phyloP scores from a whole-genome alignment of 64 coral and sea anemone genomes.

The Anthopleura sola region DNA sequence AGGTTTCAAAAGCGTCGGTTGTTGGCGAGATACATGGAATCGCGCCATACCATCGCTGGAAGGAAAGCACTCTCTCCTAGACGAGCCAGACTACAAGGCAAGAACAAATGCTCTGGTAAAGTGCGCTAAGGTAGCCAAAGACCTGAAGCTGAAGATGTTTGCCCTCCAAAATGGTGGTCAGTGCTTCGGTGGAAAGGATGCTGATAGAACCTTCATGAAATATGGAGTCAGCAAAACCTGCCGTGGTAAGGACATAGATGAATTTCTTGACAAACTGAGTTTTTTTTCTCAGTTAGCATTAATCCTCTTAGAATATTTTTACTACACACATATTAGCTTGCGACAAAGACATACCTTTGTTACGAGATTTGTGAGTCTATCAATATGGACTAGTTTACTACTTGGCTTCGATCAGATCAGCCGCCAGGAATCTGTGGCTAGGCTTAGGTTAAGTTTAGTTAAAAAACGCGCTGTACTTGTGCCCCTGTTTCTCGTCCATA shows the following conservation, averaged over 20 bases:
- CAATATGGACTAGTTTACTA: no score
- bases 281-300: no score
- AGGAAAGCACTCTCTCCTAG: conserved; percentile 61
- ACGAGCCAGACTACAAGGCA: conserved; percentile 79
- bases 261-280: no score
- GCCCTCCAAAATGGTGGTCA: conserved; percentile 87
- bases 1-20: conserved; percentile 84
- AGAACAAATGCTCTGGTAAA: conserved; percentile 85
- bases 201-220: conserved; percentile 67
- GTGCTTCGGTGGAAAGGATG: conserved; percentile 76
- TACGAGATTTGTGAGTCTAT: no score
- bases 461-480: no score
- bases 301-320: no score
- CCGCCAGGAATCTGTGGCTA: no score
- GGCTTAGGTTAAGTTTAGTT: no score
- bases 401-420: no score
- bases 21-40: conserved; percentile 80
- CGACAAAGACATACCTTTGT: no score
- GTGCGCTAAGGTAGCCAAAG: conserved; percentile 67
- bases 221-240: conserved; percentile 60
- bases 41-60: conserved; percentile 72
- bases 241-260: conserved; percentile 39
- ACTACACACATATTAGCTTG: no score
- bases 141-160: conserved; percentile 65
- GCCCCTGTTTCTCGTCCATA: no score